A percentile compares a stretch with the other conserved stretches of the same genome.
These are phyloP conservation scores for Monarcha castaneiventris DNA, from an alignment of 2,113 vertebrate genomes.

Conservation along the genomic window DNA sequence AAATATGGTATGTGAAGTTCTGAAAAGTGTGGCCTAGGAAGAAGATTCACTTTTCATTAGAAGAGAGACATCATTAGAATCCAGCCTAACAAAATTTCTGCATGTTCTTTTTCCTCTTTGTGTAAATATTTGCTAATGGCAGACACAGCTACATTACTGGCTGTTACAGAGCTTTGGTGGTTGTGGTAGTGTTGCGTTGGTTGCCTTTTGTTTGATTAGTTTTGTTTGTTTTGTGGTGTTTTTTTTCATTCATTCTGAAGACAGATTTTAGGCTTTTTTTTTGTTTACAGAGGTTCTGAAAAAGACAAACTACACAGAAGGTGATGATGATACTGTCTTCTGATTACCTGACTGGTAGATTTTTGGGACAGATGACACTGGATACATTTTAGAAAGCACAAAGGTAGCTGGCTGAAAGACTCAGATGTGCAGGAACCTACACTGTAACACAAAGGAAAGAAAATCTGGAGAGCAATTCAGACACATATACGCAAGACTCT, in stretches of 20 bases:
- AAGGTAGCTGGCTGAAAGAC: neutral
- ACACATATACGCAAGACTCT: neutral
- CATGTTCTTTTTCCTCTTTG: neutral
- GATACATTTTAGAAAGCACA: neutral
- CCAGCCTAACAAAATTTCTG: neutral
- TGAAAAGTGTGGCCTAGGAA: neutral
- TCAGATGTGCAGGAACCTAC: neutral
- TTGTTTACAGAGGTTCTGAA: neutral
- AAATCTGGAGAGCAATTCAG: neutral
- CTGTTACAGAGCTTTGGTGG: neutral
- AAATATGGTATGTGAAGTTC: neutral
- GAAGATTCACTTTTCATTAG: neutral
- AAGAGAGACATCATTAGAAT: neutral
- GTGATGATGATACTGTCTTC: neutral
- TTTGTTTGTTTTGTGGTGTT: neutral
- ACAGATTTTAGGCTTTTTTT: neutral
- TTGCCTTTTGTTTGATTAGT: neutral
- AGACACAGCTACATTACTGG: neutral
- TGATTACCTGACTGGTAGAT: neutral
- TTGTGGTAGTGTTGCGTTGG: rapidly evolving
- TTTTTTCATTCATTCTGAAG: neutral
- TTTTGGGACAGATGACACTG: neutral
- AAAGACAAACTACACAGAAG: neutral
- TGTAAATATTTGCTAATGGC: neutral
- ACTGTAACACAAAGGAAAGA: neutral